Conservation (phyloP, 2,113 vertebrate species). For the Rallus limicola region DNA sequence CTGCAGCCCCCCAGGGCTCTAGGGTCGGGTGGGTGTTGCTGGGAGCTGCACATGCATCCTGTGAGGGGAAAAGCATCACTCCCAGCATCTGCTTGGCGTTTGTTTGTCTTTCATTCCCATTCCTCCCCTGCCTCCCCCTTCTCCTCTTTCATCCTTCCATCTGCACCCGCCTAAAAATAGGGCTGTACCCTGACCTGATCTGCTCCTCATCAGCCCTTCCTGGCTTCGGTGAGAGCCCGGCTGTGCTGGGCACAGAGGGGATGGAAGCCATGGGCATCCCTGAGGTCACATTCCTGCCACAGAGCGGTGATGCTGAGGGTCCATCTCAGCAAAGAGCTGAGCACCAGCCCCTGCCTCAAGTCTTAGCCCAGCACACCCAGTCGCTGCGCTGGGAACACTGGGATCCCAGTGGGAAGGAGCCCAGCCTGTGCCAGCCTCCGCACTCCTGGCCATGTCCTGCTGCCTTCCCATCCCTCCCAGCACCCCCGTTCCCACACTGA, state of each 20-base stretch:
- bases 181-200: rapidly evolving
- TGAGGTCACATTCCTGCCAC: not conserved
- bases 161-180: constrained; percentile 35
- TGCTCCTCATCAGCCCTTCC: not conserved
- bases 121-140: not conserved
- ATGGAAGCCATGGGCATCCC: not conserved
- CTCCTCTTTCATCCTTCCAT: constrained; percentile 16
- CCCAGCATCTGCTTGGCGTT: constrained; percentile 48
- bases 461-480: not conserved
- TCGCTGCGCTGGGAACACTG: not conserved
- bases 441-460: not conserved
- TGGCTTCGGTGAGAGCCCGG: not conserved
- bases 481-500: not conserved
- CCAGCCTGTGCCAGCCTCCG: not conserved
- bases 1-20: rapidly evolving
- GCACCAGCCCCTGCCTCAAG: not conserved
- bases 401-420: not conserved
- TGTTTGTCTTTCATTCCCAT: constrained; percentile 40
- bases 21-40: rapidly evolving
- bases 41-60: not conserved
- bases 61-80: not conserved
- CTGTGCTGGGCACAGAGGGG: not conserved
- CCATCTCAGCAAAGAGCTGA: rapidly evolving
- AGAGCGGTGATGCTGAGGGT: not conserved
- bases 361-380: not conserved